Conservation (phyloP, 2,797 vertebrate genomes). For the Bufotes viridis region DNA sequence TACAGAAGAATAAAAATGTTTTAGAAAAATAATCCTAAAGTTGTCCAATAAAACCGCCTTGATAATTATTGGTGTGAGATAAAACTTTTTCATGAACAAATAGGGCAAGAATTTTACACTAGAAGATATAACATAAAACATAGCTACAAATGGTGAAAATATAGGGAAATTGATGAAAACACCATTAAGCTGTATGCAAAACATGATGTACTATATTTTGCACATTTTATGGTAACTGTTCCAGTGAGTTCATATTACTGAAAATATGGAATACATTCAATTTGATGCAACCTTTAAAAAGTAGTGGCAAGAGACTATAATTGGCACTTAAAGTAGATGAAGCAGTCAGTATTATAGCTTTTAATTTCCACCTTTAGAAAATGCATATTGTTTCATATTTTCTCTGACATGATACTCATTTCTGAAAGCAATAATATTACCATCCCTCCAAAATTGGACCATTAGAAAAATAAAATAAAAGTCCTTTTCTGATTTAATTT, state of each 20-base stretch:
- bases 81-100: background rate
- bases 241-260: constrained; percentile 2
- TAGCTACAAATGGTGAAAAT: background rate
- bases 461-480: constrained; percentile 14
- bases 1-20: background rate
- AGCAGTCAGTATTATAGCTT: constrained; percentile 32
- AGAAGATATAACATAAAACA: background rate
- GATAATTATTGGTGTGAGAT: background rate
- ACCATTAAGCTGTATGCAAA: background rate
- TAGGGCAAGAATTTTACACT: background rate
- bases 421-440: constrained; percentile 20
- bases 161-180: background rate
- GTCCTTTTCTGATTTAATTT: constrained; percentile 21
- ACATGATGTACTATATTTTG: too few species aligned
- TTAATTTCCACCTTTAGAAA: constrained; percentile 26
- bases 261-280: constrained; percentile 28
- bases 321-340: constrained; percentile 29
- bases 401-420: constrained; percentile 22
- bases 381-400: constrained; percentile 14
- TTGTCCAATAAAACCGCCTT: background rate
- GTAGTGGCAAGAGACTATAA: constrained; percentile 22
- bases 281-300: constrained; percentile 22
- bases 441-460: constrained; percentile 16
- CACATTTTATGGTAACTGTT: background rate
- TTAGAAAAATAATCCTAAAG: background rate